Evolutionary conservation across 2,113 vertebrate species (phyloP).

Genomic region (Ondatra zibethicus): DNA sequence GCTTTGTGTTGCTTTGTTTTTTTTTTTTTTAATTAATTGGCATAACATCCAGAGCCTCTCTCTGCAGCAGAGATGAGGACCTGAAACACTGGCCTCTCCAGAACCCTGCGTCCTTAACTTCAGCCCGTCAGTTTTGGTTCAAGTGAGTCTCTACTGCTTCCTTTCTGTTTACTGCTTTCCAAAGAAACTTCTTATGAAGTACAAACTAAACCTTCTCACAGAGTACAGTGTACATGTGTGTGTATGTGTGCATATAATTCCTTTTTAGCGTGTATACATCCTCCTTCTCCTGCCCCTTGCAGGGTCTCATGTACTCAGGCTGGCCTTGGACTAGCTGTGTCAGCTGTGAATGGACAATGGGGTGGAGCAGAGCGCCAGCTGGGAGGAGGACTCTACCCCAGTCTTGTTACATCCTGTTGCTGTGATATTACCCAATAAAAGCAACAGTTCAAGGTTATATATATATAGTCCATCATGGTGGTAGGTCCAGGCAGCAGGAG

Average conservation of each 20-base stretch:
- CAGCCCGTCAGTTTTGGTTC: constrained; percentile 41
- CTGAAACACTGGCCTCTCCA: constrained; percentile 60
- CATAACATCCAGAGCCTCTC: constrained; percentile 70
- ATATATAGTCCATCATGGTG: neutral
- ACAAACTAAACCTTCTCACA: neutral
- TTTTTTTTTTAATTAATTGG: constrained; percentile 48
- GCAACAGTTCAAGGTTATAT: neutral
- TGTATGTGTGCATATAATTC: neutral
- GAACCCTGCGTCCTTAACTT: constrained; percentile 54
- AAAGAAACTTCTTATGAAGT: constrained; percentile 55
- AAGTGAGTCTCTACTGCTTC: constrained; percentile 38
- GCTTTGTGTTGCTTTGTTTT: constrained; percentile 53
- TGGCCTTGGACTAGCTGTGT: neutral
- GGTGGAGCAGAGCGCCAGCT: neutral
- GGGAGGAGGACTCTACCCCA: neutral
- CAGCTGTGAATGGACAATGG: neutral
- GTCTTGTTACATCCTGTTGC: neutral
- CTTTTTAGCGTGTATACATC: neutral
- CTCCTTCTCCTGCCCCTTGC: neutral
- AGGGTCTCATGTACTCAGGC: neutral
- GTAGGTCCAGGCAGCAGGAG: neutral
- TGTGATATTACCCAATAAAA: neutral
- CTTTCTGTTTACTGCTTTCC: neutral
- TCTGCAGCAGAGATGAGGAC: constrained; percentile 40
- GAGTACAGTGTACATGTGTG: neutral